phyloP scores from a whole-genome alignment of 1,140 invertebrate genomes.

The Drosophila mayri region DNA sequence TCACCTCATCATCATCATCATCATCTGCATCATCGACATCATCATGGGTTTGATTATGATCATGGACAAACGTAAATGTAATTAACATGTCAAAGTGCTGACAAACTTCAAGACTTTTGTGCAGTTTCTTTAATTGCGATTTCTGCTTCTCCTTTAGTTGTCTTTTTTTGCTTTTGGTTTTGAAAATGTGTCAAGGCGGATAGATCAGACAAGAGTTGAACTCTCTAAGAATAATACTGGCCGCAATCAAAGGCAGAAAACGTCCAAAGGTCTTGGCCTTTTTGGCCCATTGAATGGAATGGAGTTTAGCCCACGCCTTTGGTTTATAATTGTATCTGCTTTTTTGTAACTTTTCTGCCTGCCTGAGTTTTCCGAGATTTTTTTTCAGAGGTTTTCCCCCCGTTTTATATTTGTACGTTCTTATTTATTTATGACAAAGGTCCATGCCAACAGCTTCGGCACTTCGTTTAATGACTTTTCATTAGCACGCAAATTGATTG shows the following conservation, averaged over 20 bases:
- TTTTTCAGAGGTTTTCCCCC: background rate
- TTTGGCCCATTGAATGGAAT: conserved; percentile 6
- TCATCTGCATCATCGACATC: conserved; percentile 32
- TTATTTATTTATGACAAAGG: conserved; percentile 52
- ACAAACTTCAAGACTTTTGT: conserved; percentile 65
- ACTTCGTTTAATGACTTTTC: conserved; percentile 63
- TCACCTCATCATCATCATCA: conserved; percentile 47
- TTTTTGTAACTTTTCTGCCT: conserved; percentile 14
- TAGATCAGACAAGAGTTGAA: conserved; percentile 43
- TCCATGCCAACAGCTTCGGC: conserved; percentile 49
- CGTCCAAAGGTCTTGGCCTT: conserved; percentile 55
- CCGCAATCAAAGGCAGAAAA: conserved; percentile 34
- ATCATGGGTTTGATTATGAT: conserved; percentile 44
- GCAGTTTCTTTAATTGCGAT: conserved; percentile 54
- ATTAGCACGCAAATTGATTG: conserved; percentile 60
- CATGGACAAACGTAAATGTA: conserved; percentile 60
- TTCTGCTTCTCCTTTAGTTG: conserved; percentile 16
- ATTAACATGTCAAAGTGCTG: conserved; percentile 74
- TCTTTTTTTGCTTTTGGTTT: conserved; percentile 11
- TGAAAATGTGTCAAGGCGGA: conserved; percentile 66
- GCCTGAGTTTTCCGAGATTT: conserved; percentile 6
- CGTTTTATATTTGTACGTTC: conserved; percentile 3
- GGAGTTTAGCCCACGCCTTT: conserved; percentile 19
- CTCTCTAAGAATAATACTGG: conserved; percentile 44
- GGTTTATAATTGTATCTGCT: conserved; percentile 19